Conservation (phyloP, 2,113 vertebrate species). For the Spheniscus mendiculus region DNA sequence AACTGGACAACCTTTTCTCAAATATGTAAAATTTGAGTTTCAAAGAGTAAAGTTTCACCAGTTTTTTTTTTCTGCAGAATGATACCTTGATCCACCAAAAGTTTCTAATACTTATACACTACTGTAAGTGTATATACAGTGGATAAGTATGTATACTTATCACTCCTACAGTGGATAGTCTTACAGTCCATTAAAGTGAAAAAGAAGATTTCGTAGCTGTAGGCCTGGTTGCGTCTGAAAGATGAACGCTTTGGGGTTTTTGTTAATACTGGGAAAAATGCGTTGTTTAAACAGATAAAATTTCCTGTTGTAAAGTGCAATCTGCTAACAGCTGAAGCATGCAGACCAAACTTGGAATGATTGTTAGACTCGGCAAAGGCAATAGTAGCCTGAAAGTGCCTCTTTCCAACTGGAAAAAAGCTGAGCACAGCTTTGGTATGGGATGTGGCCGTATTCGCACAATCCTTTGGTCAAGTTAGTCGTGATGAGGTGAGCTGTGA, state of each 20-base stretch:
- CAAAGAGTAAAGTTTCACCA: background rate
- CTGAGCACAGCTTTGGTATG: background rate
- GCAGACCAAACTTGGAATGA: background rate
- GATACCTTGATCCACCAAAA: background rate
- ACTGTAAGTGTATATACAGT: background rate
- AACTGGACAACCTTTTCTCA: background rate
- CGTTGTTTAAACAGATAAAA: background rate
- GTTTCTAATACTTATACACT: background rate
- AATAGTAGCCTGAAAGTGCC: background rate
- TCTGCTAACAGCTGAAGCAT: background rate
- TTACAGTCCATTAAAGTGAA: background rate
- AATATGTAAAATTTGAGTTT: background rate
- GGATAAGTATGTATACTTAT: background rate
- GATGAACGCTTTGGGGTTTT: background rate
- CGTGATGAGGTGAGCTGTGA: background rate
- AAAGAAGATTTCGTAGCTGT: background rate
- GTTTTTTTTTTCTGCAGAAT: background rate
- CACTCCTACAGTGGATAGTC: background rate
- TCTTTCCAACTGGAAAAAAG: background rate
- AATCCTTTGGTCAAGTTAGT: background rate
- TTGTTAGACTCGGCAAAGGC: background rate
- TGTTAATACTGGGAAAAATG: background rate
- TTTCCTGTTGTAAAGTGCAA: background rate
- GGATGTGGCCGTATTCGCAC: no score
- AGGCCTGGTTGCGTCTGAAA: background rate